phyloP scores from a whole-genome alignment of 2,113 vertebrate species.

The Fukomys damarensis region DNA sequence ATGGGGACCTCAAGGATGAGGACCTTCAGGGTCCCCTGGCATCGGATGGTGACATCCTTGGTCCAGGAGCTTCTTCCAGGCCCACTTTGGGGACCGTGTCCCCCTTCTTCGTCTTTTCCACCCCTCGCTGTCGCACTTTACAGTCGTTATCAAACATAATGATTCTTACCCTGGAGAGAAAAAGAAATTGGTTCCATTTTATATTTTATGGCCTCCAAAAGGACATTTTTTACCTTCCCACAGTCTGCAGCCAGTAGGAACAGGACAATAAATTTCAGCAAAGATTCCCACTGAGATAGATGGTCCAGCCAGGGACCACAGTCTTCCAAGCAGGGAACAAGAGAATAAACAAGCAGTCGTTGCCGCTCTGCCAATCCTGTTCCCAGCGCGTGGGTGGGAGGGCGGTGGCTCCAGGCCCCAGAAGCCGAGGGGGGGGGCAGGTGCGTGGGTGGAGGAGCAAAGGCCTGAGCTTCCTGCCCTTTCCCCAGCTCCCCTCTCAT shows the following conservation, averaged over 20 bases:
- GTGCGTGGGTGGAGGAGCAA: background rate
- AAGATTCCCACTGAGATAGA: slow-evolving; percentile 83
- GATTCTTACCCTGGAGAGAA: slow-evolving; percentile 87
- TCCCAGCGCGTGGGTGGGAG: accelerated
- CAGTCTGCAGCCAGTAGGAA: slow-evolving; percentile 80
- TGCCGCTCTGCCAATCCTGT: background rate
- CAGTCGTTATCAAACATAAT: slow-evolving; percentile 84
- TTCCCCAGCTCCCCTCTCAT: background rate
- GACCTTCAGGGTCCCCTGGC: accelerated
- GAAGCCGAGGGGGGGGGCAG: background rate
- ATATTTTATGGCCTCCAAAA: slow-evolving; percentile 87
- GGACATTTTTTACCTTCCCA: slow-evolving; percentile 87
- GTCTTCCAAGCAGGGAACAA: slow-evolving; percentile 51
- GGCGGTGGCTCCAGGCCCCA: background rate
- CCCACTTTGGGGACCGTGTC: background rate
- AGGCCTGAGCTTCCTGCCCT: background rate
- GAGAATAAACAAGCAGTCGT: slow-evolving; percentile 67
- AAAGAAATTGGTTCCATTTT: slow-evolving; percentile 86
- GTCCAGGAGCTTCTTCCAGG: background rate
- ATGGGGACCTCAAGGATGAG: background rate
- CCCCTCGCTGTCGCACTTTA: slow-evolving; percentile 77
- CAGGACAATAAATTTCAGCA: slow-evolving; percentile 84
- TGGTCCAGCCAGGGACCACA: slow-evolving; percentile 73
- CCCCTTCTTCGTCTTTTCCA: background rate
- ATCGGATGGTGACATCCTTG: background rate